These are phyloP conservation scores for Erebia palarica DNA, from an alignment of 2,888 invertebrate genomes.

Conservation along the genomic window DNA sequence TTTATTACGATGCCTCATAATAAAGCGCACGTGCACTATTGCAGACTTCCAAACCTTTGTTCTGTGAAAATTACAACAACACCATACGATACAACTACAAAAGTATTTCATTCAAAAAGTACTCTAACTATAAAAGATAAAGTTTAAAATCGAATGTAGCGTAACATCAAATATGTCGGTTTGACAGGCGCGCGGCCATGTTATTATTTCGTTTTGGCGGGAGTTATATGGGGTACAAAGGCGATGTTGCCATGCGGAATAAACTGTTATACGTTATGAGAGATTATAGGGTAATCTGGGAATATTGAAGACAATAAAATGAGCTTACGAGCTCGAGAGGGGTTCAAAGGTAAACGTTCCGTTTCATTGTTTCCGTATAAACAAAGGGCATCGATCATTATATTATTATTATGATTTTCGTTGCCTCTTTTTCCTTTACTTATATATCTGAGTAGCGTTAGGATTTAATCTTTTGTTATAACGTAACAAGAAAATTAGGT, in stretches of 20 bases:
- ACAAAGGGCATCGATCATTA: slow-evolving; percentile 43
- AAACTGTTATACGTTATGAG: slow-evolving; percentile 81
- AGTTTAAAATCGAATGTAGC: slow-evolving; percentile 41
- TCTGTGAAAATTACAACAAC: slow-evolving; percentile 64
- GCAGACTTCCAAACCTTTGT: slow-evolving; percentile 67
- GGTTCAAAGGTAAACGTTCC: slow-evolving; percentile 57
- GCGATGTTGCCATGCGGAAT: slow-evolving; percentile 81
- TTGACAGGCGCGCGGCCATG: slow-evolving; percentile 51
- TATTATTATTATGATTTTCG: slow-evolving; percentile 32
- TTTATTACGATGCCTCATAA: slow-evolving; percentile 76
- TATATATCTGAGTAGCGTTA: neutral
- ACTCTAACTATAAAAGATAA: slow-evolving; percentile 40
- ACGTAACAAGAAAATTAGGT: neutral
- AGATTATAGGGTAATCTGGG: slow-evolving; percentile 80
- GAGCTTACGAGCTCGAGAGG: slow-evolving; percentile 66
- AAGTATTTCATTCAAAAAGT: slow-evolving; percentile 36
- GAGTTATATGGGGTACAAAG: slow-evolving; percentile 70
- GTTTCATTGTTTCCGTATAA: slow-evolving; percentile 46
- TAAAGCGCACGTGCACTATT: slow-evolving; percentile 66
- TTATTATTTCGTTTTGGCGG: slow-evolving; percentile 81
- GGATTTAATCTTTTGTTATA: neutral
- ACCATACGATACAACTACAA: slow-evolving; percentile 44
- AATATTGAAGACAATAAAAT: slow-evolving; percentile 82
- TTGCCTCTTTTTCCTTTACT: slow-evolving; percentile 11
- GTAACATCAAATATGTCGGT: slow-evolving; percentile 42